A percentile compares a stretch with the other conserved stretches of the same genome.
Evolutionary conservation across 1,140 invertebrate genomes (phyloP).

Genomic region (Chelonus insularis): DNA sequence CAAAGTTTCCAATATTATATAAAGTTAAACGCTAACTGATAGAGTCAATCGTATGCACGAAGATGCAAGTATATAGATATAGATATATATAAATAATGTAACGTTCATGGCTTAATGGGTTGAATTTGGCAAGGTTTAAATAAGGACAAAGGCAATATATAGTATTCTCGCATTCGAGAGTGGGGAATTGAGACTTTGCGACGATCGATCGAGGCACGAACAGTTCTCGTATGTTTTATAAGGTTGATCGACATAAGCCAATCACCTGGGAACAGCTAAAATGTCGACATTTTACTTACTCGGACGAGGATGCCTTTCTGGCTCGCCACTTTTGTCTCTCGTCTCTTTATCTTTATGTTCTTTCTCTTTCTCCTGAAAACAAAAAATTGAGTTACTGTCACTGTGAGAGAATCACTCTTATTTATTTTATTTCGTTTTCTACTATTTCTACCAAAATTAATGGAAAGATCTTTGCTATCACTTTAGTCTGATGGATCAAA

Average conservation of each 20-base stretch:
- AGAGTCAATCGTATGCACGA: too few species aligned
- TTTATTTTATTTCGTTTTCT: too few species aligned
- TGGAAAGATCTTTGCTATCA: too few species aligned
- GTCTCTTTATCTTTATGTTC: slow-evolving; percentile 52
- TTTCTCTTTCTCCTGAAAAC: slow-evolving; percentile 44
- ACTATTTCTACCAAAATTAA: too few species aligned
- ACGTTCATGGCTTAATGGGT: too few species aligned
- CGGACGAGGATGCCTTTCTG: slow-evolving; percentile 56
- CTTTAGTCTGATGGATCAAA: too few species aligned
- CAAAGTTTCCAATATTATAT: not conserved
- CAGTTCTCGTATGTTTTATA: slow-evolving; percentile 10
- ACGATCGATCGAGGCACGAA: slow-evolving; percentile 30
- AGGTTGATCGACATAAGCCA: slow-evolving; percentile 27
- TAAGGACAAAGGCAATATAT: not conserved
- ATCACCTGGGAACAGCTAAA: slow-evolving; percentile 28
- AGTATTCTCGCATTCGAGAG: too few species aligned
- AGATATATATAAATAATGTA: too few species aligned
- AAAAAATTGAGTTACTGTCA: not conserved
- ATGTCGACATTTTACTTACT: slow-evolving; percentile 49
- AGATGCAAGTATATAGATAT: too few species aligned
- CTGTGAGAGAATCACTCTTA: too few species aligned
- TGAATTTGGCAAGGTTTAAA: not conserved
- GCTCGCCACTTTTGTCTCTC: slow-evolving; percentile 48
- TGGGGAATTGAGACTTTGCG: slow-evolving; percentile 17
- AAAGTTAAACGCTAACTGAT: too few species aligned